Conservation (phyloP, 2,797 vertebrate genomes). For the Bucorvus abyssinicus region DNA sequence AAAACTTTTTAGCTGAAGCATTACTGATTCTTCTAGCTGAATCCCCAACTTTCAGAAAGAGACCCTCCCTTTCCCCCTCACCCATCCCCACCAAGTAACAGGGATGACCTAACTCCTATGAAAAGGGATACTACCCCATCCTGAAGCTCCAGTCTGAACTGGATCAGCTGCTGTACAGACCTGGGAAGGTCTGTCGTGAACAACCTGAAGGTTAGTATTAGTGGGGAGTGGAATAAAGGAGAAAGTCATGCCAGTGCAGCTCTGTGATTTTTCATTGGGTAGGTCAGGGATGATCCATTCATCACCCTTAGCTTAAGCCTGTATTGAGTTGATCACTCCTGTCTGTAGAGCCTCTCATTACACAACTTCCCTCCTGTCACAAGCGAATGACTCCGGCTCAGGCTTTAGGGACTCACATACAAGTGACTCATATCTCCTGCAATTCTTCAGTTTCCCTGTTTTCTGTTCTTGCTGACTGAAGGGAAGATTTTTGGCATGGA, state of each 20-base stretch:
- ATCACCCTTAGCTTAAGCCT: neutral
- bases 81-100: accelerated
- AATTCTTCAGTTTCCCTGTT: neutral
- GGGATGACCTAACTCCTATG: neutral
- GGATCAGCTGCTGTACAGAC: neutral
- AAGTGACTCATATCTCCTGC: neutral
- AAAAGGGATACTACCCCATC: neutral
- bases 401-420: neutral
- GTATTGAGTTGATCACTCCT: conserved; percentile 4
- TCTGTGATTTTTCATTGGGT: neutral
- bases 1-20: neutral
- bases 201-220: neutral
- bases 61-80: neutral
- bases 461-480: neutral
- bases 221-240: neutral
- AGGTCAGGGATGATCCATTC: neutral
- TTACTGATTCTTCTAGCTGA: neutral
- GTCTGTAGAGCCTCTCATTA: neutral
- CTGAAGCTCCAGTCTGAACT: neutral
- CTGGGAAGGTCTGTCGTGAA: neutral
- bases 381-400: neutral
- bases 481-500: neutral
- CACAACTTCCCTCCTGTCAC: neutral
- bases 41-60: neutral
- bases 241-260: neutral